Evolutionary conservation across 2,113 vertebrate genomes (phyloP).

Genomic region (Antechinus flavipes): DNA sequence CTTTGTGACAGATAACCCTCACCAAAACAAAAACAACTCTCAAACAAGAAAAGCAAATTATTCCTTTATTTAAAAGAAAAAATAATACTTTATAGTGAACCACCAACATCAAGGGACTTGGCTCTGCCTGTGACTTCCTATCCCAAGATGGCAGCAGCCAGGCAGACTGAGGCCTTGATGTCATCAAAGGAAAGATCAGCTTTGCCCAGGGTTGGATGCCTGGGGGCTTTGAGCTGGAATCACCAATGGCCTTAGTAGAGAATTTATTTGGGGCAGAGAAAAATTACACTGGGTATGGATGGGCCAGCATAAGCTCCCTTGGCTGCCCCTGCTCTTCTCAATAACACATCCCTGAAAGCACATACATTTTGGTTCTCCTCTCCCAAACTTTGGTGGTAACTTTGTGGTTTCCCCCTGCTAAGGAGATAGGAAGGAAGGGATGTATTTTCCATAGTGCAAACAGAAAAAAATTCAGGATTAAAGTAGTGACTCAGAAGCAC

Average conservation of each 20-base stretch:
- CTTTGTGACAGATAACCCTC: not conserved
- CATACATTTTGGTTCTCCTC: not conserved
- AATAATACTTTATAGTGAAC: not conserved
- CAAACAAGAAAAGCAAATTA: not conserved
- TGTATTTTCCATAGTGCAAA: not conserved
- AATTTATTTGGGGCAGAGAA: conserved; percentile 19
- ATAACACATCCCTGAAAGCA: not conserved
- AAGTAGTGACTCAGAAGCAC: not conserved
- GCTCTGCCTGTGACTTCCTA: not conserved
- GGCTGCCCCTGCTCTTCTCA: not conserved
- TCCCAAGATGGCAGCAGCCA: not conserved
- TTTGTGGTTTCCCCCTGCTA: not conserved
- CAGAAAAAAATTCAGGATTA: not conserved
- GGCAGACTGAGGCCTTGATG: not conserved
- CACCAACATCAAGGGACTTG: not conserved
- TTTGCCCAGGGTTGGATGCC: conserved; percentile 10
- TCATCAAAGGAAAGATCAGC: not conserved
- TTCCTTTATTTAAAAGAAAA: not conserved
- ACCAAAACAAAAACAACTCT: not conserved
- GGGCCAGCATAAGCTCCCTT: not conserved
- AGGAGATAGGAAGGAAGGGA: conserved; percentile 8
- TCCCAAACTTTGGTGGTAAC: not conserved
- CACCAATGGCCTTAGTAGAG: not conserved
- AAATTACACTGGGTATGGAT: not conserved
- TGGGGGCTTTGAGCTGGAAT: not conserved